Conservation (phyloP, 2,888 invertebrate genomes). For the Heliconius cydno region DNA sequence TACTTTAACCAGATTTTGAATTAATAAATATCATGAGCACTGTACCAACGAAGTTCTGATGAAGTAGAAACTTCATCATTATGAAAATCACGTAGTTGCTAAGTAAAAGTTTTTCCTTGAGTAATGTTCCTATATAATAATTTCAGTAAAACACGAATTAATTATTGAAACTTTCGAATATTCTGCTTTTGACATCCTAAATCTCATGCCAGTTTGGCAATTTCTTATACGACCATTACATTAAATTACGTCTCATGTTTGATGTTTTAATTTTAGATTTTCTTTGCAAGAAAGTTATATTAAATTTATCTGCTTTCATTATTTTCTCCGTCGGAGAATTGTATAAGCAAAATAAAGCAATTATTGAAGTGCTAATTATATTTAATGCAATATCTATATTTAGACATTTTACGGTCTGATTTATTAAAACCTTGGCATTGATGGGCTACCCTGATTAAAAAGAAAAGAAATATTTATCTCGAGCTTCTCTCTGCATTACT, state of each 20-base stretch:
- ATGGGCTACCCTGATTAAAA: no score
- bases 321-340: no score
- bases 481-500: not conserved
- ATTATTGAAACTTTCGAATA: conserved; percentile 15
- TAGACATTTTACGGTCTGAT: not conserved
- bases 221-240: not conserved
- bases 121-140: not conserved
- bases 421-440: not conserved
- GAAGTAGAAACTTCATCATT: not conserved
- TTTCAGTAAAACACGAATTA: conserved; percentile 15
- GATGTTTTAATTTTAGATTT: not conserved
- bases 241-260: not conserved
- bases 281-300: not conserved
- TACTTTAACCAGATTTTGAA: not conserved
- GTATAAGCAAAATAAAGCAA: not conserved
- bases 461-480: not conserved
- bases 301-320: not conserved
- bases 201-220: not conserved
- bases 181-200: conserved; percentile 25
- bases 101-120: conserved; percentile 1
- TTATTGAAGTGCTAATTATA: not conserved
- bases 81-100: conserved; percentile 5
- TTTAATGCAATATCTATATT: not conserved
- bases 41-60: not conserved
- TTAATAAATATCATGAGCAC: not conserved